Conservation (phyloP, 1,140 invertebrate genomes). For the Parasteatoda tepidariorum region DNA sequence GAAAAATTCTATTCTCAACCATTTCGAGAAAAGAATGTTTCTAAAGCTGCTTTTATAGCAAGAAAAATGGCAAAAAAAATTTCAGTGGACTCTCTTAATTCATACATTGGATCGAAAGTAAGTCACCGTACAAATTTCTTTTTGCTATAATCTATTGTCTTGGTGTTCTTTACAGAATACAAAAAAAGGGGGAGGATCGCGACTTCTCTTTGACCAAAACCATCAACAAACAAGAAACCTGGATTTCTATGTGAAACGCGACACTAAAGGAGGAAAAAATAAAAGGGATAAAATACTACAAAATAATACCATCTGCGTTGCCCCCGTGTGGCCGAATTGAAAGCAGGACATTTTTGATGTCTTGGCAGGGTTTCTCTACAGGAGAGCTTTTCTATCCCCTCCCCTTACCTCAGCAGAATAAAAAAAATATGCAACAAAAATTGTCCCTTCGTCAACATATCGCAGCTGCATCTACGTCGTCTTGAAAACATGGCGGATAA, state of each 20-base stretch:
- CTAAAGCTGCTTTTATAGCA: too few relatives aligned
- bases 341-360: constrained; percentile 38
- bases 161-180: not conserved
- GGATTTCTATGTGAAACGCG: constrained; percentile 35
- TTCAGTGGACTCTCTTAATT: too few relatives aligned
- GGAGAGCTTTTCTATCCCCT: constrained; percentile 25
- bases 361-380: constrained; percentile 50
- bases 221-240: constrained; percentile 21
- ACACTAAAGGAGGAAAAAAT: constrained; percentile 19
- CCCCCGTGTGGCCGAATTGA: constrained; percentile 46
- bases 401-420: not conserved
- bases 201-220: constrained; percentile 18
- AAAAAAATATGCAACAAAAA: constrained; percentile 19
- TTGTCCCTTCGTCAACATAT: constrained; percentile 21
- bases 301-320: constrained; percentile 44
- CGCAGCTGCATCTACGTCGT: constrained; percentile 15
- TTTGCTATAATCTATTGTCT: not conserved
- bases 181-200: constrained; percentile 13
- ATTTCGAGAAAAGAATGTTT: too few relatives aligned
- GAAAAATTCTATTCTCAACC: too few relatives aligned
- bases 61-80: too few relatives aligned
- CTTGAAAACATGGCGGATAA: constrained; percentile 13
- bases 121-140: not conserved
- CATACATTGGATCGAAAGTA: not conserved
- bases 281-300: constrained; percentile 15